These are phyloP conservation scores for Oceanodroma leucorhoa DNA, from an alignment of 2,797 vertebrate genomes.

Conservation along the genomic window DNA sequence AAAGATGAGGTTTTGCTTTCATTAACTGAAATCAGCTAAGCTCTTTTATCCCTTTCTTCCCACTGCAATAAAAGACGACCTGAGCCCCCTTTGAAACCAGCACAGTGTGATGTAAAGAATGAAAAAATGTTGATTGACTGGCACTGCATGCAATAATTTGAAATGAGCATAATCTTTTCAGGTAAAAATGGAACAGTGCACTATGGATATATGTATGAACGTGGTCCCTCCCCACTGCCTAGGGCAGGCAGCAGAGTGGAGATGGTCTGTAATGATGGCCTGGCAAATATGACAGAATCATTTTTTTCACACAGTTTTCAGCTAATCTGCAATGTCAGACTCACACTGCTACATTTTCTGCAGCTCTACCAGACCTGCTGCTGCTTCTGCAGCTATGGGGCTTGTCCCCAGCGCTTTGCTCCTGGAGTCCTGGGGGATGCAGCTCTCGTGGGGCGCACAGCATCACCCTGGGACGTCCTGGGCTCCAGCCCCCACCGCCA, in stretches of 20 bases:
- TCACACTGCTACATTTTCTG: background rate
- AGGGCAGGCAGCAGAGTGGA: background rate
- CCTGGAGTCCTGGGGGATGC: background rate
- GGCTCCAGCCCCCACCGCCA: background rate
- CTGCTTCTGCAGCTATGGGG: background rate
- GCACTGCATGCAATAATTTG: slow-evolving; percentile 42
- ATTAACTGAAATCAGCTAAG: slow-evolving; percentile 3
- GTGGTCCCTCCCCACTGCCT: background rate
- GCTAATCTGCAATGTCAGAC: background rate
- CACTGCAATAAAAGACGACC: background rate
- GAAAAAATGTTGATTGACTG: slow-evolving; percentile 48
- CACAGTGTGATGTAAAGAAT: slow-evolving; percentile 30
- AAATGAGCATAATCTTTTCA: slow-evolving; percentile 22
- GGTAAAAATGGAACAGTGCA: background rate
- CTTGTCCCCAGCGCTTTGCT: background rate
- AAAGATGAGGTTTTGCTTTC: slow-evolving; percentile 4
- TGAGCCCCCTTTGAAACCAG: background rate
- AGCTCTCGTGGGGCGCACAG: background rate
- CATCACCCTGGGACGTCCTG: background rate
- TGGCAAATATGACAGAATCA: background rate
- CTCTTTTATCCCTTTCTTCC: slow-evolving; percentile 6
- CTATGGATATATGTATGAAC: background rate
- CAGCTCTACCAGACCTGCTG: background rate
- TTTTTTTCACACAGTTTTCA: background rate
- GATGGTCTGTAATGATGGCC: background rate